A percentile compares a stretch with the other conserved stretches of the same genome.
phyloP scores from a whole-genome alignment of 2,797 vertebrate genomes.

The Glyptemys insculpta region DNA sequence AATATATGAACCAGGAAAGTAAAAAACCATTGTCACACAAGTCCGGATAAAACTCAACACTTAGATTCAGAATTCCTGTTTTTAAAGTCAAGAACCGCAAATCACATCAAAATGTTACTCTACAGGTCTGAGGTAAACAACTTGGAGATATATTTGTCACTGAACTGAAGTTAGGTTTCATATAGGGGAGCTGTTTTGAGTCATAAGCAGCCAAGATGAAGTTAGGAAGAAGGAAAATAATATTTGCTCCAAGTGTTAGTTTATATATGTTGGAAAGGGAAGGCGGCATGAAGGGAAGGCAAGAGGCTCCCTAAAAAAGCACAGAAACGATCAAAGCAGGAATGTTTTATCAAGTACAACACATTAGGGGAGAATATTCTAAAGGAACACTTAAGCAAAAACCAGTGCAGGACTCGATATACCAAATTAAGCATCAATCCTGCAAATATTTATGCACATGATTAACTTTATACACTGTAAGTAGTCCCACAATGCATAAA shows the following conservation, averaged over 20 bases:
- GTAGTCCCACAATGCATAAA: background rate
- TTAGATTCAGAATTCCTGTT: conserved; percentile 5
- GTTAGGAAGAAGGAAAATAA: background rate
- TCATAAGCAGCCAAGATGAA: background rate
- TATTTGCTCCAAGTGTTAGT: background rate
- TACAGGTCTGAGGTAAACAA: background rate
- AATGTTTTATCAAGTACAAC: background rate
- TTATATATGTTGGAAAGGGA: background rate
- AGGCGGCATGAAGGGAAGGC: background rate
- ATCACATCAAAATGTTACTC: conserved; percentile 30
- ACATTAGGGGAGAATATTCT: background rate
- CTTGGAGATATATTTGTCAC: conserved; percentile 53
- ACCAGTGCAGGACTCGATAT: background rate
- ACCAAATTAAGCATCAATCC: background rate
- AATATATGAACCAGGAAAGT: background rate
- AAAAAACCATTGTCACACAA: background rate
- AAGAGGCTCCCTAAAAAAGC: conserved; percentile 18
- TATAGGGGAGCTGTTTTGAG: conserved; percentile 30
- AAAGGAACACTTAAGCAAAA: background rate
- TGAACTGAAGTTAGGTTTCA: background rate
- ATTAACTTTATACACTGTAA: background rate
- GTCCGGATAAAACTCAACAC: conserved; percentile 3
- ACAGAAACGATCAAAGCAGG: background rate
- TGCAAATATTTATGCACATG: background rate
- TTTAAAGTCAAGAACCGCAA: conserved; percentile 36